Evolutionary conservation across 1,140 invertebrate genomes (phyloP).

Genomic region (roundworm (Caenorhabditis elegans)): DNA sequence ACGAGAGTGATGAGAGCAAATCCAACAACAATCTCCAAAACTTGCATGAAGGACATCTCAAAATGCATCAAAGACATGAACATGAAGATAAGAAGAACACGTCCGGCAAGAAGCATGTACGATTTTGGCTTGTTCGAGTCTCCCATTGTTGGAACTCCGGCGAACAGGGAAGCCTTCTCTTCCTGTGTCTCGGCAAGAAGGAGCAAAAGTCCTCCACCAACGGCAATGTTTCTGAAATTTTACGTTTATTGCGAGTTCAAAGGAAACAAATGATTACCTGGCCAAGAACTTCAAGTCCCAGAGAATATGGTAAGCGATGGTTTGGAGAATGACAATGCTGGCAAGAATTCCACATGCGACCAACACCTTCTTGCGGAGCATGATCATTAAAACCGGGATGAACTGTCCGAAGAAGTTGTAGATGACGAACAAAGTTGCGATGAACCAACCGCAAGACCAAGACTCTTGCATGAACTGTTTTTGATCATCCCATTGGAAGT

Average conservation of each 20-base stretch:
- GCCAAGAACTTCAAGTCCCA: conserved; percentile 94
- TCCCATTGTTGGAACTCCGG: conserved; percentile 90
- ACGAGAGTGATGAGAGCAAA: conserved; percentile 92
- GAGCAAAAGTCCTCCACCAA: conserved; percentile 89
- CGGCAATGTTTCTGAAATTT: conserved; percentile 82
- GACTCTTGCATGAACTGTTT: conserved; percentile 94
- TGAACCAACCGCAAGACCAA: conserved; percentile 92
- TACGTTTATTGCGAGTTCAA: too few relatives aligned
- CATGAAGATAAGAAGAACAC: conserved; percentile 96
- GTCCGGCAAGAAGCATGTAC: conserved; percentile 90
- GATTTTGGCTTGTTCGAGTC: conserved; percentile 94
- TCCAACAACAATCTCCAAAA: conserved; percentile 86
- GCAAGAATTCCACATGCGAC: conserved; percentile 91
- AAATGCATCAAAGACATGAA: conserved; percentile 93
- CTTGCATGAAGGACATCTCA: conserved; percentile 83
- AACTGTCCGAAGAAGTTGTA: conserved; percentile 93
- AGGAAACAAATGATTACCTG: too few relatives aligned
- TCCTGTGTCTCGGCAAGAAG: conserved; percentile 84
- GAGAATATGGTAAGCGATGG: conserved; percentile 75
- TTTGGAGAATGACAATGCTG: conserved; percentile 92
- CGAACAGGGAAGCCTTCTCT: conserved; percentile 80
- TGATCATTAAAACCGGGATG: conserved; percentile 77
- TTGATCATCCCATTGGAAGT: conserved; percentile 96
- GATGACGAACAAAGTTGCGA: conserved; percentile 87
- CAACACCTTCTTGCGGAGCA: conserved; percentile 82